These are phyloP conservation scores for Ephialtes manifestator DNA, from an alignment of 2,888 invertebrate species.

Conservation along the genomic window DNA sequence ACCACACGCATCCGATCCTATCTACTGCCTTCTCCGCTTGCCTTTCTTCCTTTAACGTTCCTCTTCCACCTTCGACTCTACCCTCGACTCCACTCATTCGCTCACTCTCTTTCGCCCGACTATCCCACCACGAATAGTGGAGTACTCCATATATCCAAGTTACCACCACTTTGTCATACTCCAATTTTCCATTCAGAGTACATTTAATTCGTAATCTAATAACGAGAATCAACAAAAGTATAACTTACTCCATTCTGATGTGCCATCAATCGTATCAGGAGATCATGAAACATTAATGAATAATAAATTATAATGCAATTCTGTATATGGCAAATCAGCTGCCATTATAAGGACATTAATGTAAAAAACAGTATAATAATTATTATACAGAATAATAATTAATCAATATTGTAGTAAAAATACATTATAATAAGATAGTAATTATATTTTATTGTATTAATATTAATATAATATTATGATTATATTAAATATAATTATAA, in stretches of 20 bases:
- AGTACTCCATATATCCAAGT: conserved; percentile 48
- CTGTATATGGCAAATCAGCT: not conserved
- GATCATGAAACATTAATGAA: conserved; percentile 34
- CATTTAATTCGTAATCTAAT: conserved; percentile 42
- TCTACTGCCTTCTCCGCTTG: conserved; percentile 78
- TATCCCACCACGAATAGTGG: conserved; percentile 20
- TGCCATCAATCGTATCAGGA: conserved; percentile 22
- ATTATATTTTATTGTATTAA: too few relatives aligned
- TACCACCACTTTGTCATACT: conserved; percentile 63
- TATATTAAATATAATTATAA: too few relatives aligned
- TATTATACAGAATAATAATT: too few relatives aligned
- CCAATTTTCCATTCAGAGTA: conserved; percentile 42
- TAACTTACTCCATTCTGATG: conserved; percentile 82
- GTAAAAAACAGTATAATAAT: too few relatives aligned
- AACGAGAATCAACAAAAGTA: conserved; percentile 12
- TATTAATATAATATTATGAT: too few relatives aligned
- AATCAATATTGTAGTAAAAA: too few relatives aligned
- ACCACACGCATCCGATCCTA: conserved; percentile 86
- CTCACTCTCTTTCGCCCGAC: conserved; percentile 48
- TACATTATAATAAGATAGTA: too few relatives aligned
- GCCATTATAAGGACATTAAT: not conserved
- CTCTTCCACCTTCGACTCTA: conserved; percentile 65
- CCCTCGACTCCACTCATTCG: conserved; percentile 60
- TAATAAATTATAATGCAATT: conserved; percentile 27
- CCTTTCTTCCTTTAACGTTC: conserved; percentile 68